These are phyloP conservation scores for Danio choprae DNA, from an alignment of 2,797 vertebrate species.

Conservation along the genomic window DNA sequence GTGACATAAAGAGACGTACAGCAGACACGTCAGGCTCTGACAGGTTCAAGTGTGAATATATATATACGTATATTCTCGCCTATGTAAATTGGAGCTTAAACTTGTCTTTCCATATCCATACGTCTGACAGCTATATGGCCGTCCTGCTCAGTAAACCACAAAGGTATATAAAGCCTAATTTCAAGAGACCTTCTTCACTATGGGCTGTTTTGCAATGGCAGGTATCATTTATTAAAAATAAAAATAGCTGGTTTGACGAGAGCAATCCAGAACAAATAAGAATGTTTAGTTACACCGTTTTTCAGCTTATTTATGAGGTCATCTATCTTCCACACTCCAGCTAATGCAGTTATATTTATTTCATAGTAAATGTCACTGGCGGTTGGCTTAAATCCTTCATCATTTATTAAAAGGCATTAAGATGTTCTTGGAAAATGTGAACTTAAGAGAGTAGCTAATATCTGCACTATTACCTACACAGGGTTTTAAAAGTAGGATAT, in stretches of 20 bases:
- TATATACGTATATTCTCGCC: conserved; percentile 5
- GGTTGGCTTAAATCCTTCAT: conserved; percentile 43
- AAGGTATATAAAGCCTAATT: conserved; percentile 45
- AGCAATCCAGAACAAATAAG: conserved; percentile 51
- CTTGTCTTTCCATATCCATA: conserved; percentile 11
- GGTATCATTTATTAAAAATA: conserved; percentile 55
- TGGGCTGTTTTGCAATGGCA: conserved; percentile 49
- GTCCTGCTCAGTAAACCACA: conserved; percentile 23
- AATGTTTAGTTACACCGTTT: conserved; percentile 50
- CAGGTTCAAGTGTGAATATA: conserved; percentile 9
- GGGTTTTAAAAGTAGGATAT: neutral
- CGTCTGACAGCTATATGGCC: conserved; percentile 19
- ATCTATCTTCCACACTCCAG: conserved; percentile 12
- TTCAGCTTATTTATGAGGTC: conserved; percentile 39
- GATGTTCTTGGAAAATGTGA: conserved; percentile 41
- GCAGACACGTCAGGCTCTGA: conserved; percentile 14
- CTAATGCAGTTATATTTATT: conserved; percentile 57
- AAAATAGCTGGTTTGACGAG: conserved; percentile 36
- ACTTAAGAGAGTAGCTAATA: conserved; percentile 5
- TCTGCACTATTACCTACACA: neutral
- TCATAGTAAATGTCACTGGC: conserved; percentile 43
- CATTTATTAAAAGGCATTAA: conserved; percentile 57
- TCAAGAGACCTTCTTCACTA: conserved; percentile 20
- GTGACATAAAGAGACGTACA: neutral
- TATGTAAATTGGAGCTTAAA: conserved; percentile 38